Evolutionary conservation across 1,140 invertebrate species (phyloP), one percentile per base, ranked within the genome.

Genomic region (Patella vulgata): DNA sequence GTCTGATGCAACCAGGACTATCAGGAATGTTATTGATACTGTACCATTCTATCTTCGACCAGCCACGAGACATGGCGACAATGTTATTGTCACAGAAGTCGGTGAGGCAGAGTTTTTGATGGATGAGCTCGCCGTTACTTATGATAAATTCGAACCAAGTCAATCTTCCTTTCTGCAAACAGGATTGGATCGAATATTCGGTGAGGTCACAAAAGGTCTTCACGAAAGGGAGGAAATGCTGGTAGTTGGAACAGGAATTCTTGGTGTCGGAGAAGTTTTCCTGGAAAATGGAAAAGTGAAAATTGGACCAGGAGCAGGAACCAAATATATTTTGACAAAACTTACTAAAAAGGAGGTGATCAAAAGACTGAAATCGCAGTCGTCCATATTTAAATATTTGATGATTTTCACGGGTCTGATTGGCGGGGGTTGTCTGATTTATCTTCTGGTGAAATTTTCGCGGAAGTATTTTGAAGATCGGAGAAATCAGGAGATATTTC

Each of bases 201-300:
- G 81, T 6, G 79, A 83, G 17, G 70, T 81, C 0, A 62, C 59
- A 5, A 81, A 78, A 54, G 84, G 84, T 2, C 68, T 77, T 39
- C 82, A 84, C 30, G 77, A 83, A 54, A 74, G 73, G 28, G 85
- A 86, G 61, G 61, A 71, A 46, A 82, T 86, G 76, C 59, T 86
- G 23, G 33, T 69, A 6, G 70, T 78, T 27, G 81, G 81, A 11
- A 78, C 78, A 11, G 57, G 57, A 8, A 25, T 86, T 12, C 63
- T 83, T 2, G 85, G 74, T 6, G 64, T 86, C 9, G 85, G 85
- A 12, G 68, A 78, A 64, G 19, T 86, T 1, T 64, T 66, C 6
- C 56, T 80, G 6, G 73, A 79, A n/a, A 68, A 63, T 33, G 76
- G 73, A 1, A 68, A 65, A 27, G 27, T 84, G 3, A 77, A 73